Conservation (phyloP, 2,888 invertebrate species). For the Aspidiotus rigidus region DNA sequence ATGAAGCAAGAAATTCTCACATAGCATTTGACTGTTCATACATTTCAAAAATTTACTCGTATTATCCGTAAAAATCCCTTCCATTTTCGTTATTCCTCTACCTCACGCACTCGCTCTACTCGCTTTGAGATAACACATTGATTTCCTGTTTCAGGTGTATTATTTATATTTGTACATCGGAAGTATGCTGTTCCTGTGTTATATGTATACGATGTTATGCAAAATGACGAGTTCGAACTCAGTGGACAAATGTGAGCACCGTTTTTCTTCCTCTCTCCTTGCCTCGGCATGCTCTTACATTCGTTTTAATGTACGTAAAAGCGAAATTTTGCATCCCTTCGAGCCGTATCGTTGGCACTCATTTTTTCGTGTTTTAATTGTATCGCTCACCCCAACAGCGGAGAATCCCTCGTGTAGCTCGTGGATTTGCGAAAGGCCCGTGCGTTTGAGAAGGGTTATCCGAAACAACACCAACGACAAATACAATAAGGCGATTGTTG, state of each 20-base stretch:
- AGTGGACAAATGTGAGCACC: not conserved
- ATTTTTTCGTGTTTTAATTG: not conserved
- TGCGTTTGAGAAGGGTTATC: not conserved
- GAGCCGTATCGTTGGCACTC: not conserved
- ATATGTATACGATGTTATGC: conserved; percentile 71
- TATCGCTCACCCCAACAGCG: not conserved
- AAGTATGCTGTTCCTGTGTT: conserved; percentile 73
- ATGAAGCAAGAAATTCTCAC: too few species aligned
- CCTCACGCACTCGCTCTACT: too few species aligned
- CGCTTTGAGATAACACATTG: not conserved
- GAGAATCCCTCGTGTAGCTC: not conserved
- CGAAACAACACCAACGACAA: not conserved
- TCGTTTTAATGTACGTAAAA: too few species aligned
- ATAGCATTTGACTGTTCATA: too few species aligned
- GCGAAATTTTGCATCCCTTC: not conserved
- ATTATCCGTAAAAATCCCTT: too few species aligned
- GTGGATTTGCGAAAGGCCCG: not conserved
- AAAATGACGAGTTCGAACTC: conserved; percentile 7
- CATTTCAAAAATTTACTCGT: too few species aligned
- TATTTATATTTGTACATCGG: conserved; percentile 79
- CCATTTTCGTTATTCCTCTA: too few species aligned
- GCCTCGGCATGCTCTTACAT: too few species aligned
- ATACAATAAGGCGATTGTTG: not conserved
- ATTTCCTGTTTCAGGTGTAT: conserved; percentile 49
- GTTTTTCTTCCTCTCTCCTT: not conserved